phyloP scores from a whole-genome alignment of 2,888 invertebrate genomes.

The Rutpela maculata region DNA sequence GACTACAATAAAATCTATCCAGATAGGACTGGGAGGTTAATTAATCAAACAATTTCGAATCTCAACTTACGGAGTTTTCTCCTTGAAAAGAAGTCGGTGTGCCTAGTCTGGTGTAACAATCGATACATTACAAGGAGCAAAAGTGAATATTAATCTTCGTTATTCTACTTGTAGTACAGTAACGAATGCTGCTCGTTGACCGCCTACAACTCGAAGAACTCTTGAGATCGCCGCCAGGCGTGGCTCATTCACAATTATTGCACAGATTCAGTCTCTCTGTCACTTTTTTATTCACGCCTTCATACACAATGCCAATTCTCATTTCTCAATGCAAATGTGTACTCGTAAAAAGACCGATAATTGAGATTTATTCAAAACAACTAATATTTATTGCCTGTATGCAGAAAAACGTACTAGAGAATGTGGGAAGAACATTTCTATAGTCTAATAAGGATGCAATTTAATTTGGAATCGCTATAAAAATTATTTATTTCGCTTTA shows the following conservation, averaged over 20 bases:
- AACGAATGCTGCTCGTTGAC: conserved; percentile 63
- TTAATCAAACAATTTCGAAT: conserved; percentile 27
- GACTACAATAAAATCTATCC: conserved; percentile 4
- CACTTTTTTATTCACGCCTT: conserved; percentile 50
- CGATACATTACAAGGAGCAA: conserved; percentile 54
- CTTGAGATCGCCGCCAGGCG: conserved; percentile 58
- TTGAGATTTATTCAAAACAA: conserved; percentile 56
- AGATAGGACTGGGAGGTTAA: not conserved
- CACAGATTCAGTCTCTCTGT: conserved; percentile 55
- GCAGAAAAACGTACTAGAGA: conserved; percentile 12
- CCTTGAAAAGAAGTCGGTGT: conserved; percentile 1
- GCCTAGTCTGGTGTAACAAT: conserved; percentile 29
- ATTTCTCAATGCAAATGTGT: conserved; percentile 56
- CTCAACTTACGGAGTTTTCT: conserved; percentile 14
- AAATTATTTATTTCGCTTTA: conserved; percentile 22
- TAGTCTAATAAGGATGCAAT: conserved; percentile 11
- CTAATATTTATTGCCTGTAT: conserved; percentile 35
- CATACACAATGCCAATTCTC: conserved; percentile 50
- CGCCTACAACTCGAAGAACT: conserved; percentile 61
- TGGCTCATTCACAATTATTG: conserved; percentile 61
- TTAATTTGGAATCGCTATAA: conserved; percentile 20
- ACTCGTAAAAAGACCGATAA: conserved; percentile 56
- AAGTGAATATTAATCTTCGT: conserved; percentile 67
- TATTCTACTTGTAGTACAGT: conserved; percentile 65
- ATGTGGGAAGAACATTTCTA: conserved; percentile 32